A percentile compares a stretch with the other conserved stretches of the same genome.
phyloP scores from a whole-genome alignment of 2,888 invertebrate species.

The Acrobasis repandana region DNA sequence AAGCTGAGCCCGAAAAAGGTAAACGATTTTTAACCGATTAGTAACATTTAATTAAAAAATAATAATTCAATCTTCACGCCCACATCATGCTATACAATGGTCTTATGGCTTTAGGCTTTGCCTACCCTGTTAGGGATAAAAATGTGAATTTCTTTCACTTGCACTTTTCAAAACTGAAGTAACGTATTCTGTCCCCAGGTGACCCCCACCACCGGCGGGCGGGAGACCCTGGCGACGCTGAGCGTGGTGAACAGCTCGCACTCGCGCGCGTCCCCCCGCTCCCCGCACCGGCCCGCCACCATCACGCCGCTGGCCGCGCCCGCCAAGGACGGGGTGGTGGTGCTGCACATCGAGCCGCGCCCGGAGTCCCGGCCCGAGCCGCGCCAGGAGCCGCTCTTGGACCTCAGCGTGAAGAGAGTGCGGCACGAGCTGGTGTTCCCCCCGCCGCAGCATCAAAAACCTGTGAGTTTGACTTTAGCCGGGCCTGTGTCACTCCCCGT shows the following conservation, averaged over 20 bases:
- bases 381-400: constrained; percentile 84
- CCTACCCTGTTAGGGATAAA: too few relatives aligned
- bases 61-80: too few relatives aligned
- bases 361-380: constrained; percentile 77
- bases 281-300: constrained; percentile 74
- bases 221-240: constrained; percentile 85
- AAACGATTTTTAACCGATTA: too few relatives aligned
- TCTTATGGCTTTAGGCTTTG: too few relatives aligned
- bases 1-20: too few relatives aligned
- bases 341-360: constrained; percentile 81
- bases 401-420: constrained; percentile 68
- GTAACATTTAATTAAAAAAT: too few relatives aligned
- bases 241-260: constrained; percentile 85
- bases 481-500: too few relatives aligned
- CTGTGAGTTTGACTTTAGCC: too few relatives aligned
- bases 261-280: constrained; percentile 57
- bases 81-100: too few relatives aligned
- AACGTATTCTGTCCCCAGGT: constrained; percentile 45
- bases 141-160: too few relatives aligned
- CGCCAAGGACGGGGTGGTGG: constrained; percentile 84
- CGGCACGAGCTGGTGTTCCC: constrained; percentile 47
- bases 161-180: neutral
- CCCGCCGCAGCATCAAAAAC: constrained; percentile 36
- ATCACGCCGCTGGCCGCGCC: constrained; percentile 81
- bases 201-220: constrained; percentile 46